phyloP scores from a whole-genome alignment of 1,140 invertebrate species.

The Leptoteleia sp. region DNA sequence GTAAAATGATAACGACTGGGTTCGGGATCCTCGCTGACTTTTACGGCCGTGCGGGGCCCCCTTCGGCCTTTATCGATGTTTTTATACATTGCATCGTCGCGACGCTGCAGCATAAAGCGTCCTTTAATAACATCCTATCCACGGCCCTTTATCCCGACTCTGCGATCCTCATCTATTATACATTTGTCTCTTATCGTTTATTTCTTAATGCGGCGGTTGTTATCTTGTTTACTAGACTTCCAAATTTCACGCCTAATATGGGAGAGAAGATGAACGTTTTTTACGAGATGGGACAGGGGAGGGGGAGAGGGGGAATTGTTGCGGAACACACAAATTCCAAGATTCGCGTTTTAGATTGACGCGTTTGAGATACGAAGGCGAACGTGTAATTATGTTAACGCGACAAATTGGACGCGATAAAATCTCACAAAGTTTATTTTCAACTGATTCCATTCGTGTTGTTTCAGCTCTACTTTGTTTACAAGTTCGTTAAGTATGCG shows the following conservation, averaged over 20 bases:
- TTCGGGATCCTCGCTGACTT: conserved; percentile 54
- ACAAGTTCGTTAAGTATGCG: too few relatives aligned
- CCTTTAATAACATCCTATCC: conserved; percentile 24
- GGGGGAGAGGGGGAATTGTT: conserved; percentile 10
- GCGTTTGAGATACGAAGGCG: conserved; percentile 7
- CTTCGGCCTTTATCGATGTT: conserved; percentile 70
- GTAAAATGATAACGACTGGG: conserved; percentile 75
- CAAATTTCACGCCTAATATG: conserved; percentile 46
- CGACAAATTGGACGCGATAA: conserved; percentile 21
- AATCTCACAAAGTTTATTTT: too few relatives aligned
- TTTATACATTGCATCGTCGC: conserved; percentile 65
- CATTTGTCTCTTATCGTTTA: conserved; percentile 52
- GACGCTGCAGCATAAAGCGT: conserved; percentile 59
- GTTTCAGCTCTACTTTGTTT: too few relatives aligned
- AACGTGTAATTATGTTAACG: conserved; percentile 31
- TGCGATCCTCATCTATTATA: conserved; percentile 48
- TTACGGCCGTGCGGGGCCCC: conserved; percentile 67
- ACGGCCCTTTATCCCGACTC: conserved; percentile 7
- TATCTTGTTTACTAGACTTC: conserved; percentile 47
- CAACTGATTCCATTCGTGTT: too few relatives aligned
- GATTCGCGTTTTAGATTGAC: conserved; percentile 13
- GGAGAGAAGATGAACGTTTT: conserved; percentile 11
- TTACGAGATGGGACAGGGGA: conserved; percentile 23
- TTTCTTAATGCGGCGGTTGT: conserved; percentile 50
- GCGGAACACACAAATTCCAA: not conserved